These are phyloP conservation scores for Serinus canaria DNA, from an alignment of 2,113 vertebrate species.

Conservation along the genomic window DNA sequence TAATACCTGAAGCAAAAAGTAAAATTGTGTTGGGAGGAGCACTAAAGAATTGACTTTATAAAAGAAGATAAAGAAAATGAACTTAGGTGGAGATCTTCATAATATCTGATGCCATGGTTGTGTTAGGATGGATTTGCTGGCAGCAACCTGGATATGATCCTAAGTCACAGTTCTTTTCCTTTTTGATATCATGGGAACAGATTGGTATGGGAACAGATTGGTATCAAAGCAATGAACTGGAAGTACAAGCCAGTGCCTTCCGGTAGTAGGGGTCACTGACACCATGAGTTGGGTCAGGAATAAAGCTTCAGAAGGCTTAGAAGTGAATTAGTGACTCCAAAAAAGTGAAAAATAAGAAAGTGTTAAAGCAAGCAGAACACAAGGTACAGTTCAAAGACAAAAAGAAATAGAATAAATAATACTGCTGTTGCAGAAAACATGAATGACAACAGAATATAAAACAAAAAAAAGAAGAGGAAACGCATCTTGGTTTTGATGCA, in stretches of 20 bases:
- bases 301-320: not conserved
- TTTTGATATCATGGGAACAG: not conserved
- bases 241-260: not conserved
- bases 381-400: not conserved
- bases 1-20: not conserved
- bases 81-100: not conserved
- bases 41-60: not conserved
- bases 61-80: not conserved
- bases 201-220: not conserved
- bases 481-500: not conserved
- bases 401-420: not conserved
- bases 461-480: not conserved
- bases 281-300: not conserved
- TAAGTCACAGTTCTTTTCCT: not conserved
- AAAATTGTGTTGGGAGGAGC: not conserved
- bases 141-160: not conserved
- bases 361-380: not conserved
- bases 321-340: not conserved
- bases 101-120: fast-evolving
- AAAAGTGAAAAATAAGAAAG: not conserved
- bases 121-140: not conserved
- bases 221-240: not conserved
- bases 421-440: not conserved
- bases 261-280: not conserved
- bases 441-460: not conserved